Percentiles rank a stretch among this genome's conserved stretches.
These are phyloP conservation scores for Busseola fusca DNA, from an alignment of 2,888 invertebrate genomes.

Conservation along the genomic window DNA sequence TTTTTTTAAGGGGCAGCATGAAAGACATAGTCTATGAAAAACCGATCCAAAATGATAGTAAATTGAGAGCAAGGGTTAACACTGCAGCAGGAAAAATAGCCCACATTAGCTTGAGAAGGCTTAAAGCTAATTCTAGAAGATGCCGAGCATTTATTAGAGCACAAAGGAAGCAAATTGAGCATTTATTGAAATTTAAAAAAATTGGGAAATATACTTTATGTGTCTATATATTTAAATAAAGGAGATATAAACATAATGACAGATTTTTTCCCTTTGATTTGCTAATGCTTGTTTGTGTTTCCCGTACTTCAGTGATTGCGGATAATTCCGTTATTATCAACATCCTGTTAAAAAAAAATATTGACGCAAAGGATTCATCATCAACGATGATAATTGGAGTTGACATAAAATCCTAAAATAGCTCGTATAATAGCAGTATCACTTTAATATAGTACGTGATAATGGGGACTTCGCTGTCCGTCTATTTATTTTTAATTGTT, in stretches of 20 bases:
- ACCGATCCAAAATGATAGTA: conserved; percentile 3
- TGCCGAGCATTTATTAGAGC: too few relatives aligned
- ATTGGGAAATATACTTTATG: too few relatives aligned
- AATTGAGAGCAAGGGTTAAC: too few relatives aligned
- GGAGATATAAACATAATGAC: background rate
- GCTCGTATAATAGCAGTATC: conserved; percentile 27
- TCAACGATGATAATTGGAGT: conserved; percentile 15
- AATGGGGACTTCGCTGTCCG: conserved; percentile 11
- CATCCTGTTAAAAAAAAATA: conserved; percentile 27
- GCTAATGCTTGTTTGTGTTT: conserved; percentile 4
- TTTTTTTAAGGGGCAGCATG: too few relatives aligned
- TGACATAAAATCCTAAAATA: conserved; percentile 29
- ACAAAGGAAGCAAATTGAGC: too few relatives aligned
- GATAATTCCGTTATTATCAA: conserved; percentile 13
- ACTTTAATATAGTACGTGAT: background rate
- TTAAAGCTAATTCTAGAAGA: too few relatives aligned
- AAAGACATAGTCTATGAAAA: conserved; percentile 16
- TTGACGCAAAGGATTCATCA: conserved; percentile 28
- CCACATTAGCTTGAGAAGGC: too few relatives aligned
- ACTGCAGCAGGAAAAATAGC: too few relatives aligned
- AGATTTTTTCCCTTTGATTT: background rate
- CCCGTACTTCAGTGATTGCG: conserved; percentile 27
- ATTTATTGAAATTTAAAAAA: too few relatives aligned
- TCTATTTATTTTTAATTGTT: conserved; percentile 30
- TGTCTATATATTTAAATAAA: too few relatives aligned